A percentile compares a stretch with the other conserved stretches of the same genome.
Conservation (phyloP, 2,888 invertebrate genomes). For the Sphecodes monilicornis region DNA sequence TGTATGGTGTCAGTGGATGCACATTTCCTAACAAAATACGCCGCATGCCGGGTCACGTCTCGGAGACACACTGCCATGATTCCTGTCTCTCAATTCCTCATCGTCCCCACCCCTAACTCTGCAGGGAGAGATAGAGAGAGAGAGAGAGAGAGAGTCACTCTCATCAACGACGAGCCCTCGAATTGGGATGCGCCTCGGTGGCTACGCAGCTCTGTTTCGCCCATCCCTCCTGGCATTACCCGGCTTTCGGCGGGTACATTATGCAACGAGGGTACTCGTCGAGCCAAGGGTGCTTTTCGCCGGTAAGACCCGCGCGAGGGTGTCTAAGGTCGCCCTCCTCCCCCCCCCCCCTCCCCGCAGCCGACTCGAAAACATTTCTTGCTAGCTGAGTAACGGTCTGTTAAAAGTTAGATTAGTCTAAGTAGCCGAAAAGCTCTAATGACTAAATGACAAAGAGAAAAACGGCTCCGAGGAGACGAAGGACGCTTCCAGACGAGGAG, state of each 20-base stretch:
- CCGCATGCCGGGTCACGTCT: constrained; percentile 67
- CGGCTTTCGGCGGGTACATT: constrained; percentile 66
- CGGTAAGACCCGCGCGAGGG: constrained; percentile 50
- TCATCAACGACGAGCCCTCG: constrained; percentile 62
- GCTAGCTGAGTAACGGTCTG: constrained; percentile 58
- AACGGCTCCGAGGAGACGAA: constrained; percentile 5
- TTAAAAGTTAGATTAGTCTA: constrained; percentile 69
- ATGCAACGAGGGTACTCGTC: constrained; percentile 71
- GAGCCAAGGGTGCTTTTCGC: constrained; percentile 61
- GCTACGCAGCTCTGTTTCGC: constrained; percentile 52
- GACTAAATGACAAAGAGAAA: constrained; percentile 60
- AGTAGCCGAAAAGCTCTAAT: constrained; percentile 65
- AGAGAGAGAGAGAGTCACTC: constrained; percentile 44
- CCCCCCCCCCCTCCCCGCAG: not conserved
- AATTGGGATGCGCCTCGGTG: constrained; percentile 62
- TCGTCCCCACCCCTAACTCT: not conserved
- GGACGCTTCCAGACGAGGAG: not conserved
- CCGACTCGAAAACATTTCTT: constrained; percentile 69
- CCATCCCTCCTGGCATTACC: constrained; percentile 13
- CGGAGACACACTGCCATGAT: constrained; percentile 60
- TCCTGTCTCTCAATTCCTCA: constrained; percentile 26
- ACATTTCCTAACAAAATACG: constrained; percentile 41
- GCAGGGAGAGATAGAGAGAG: not conserved
- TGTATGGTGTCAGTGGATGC: not conserved
- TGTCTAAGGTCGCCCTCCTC: constrained; percentile 53